Evolutionary conservation across 2,113 vertebrate species (phyloP), one percentile per base, ranked within the genome.

Genomic region (Triplophysa rosa): DNA sequence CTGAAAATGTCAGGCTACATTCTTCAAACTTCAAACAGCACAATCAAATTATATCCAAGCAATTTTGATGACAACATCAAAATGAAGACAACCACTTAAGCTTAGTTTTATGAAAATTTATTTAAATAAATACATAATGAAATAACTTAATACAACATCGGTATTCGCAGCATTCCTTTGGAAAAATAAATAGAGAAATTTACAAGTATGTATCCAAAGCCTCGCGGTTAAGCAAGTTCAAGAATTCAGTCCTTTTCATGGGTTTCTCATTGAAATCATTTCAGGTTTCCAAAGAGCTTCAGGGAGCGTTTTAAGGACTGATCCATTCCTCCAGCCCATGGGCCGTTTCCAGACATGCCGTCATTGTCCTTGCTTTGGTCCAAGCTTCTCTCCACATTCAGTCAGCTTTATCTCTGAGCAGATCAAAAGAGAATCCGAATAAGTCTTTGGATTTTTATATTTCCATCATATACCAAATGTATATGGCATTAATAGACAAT

Each of bases 111-210:
- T 86, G 83, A 84, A 92, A 88, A 91, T 93, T 93, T 95, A 93
- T 93, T 91, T 88, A 93, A 96, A 97, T 98, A 98, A 98, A 98
- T 97, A 98, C 91, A 93, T 79, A 88, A 12, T 87, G 90, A 90
- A 93, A 97, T 97, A 98, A 98, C 89, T 96, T 96, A 97, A 94
- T 58, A 78, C 79, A 84, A 64, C 14, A 16, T 21, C 72, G 40
- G 83, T 47, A 82, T 86, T 76, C 75, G 64, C 81, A 83, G 54
- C 69, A 45, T 80, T 78, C 69, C 72, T 84, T 87, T 87, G 82
- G 89, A 90, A 84, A 87, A 92, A 92, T 92, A 93, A 93, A 92
- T 93, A 92, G 89, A 87, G 83, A 82, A 49, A 77, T 80, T 54
- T 84, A 80, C 72, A 82, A 70, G 75, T 81, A 70, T 56, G 80